Base-by-base conservation (phyloP, 2,888 invertebrate genomes). In the Xestia ashworthii region DNA sequence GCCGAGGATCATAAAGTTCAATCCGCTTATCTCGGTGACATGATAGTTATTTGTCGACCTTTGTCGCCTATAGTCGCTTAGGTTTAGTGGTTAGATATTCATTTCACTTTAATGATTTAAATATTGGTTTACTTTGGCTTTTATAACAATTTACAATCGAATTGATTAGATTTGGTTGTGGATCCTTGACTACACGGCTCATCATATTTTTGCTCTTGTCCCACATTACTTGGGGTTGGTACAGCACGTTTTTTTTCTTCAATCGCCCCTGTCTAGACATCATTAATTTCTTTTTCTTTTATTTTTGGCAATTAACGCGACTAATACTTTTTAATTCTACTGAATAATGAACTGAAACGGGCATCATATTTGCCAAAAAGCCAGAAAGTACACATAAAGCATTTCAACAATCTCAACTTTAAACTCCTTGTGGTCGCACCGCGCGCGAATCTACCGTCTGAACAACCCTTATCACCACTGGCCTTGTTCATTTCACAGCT, bases 401-500 rank as follows among this genome's bases (percentile, higher is more conserved):
- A 14, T 6, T 58, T 25, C 5, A 60, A 60, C 16, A 14, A 4
- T 38, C 32, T 0, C 9, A 60, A 60, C 32, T 5, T 32, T 38
- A 32, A 25, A 62, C 9, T 11, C 1, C 9, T 38, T 19, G 19
- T 8, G 19, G 19, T 11, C 62, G 32, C 32, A 19, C 19, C 9
- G 60, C 60, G 32, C 32, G 9, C 11, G 5, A 55, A 25, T 19
- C 16, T 12, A 38, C 3, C 55, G 70, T 83, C 66, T 81, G 88
- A 78, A 76, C 38, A 70, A 25, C 55, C 86, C 3, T 78, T 88
- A 78, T 58, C 19, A 60, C 16, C 70, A 44, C 68, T 71, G 72
- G 77, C 70, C 84, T 85, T 87, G 84, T 87, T 84, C 86, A 80
- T 81, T 78, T 78, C 77, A 65, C 68, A 81, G 81, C 73, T 81